phyloP scores from a whole-genome alignment of 2,113 vertebrate genomes.

The Eulemur rufifrons region DNA sequence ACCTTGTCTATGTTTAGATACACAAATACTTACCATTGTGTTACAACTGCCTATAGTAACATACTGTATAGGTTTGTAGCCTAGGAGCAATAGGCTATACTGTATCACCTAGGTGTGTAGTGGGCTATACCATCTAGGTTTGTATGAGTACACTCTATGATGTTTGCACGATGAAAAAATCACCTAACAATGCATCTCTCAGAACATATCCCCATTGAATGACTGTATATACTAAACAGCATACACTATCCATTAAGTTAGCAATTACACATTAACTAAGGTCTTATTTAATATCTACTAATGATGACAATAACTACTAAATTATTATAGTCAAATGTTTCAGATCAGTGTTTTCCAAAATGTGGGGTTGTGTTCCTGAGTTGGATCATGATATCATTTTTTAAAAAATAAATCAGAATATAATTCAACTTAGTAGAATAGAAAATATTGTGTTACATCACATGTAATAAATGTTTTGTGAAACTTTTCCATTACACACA shows the following conservation, averaged over 20 bases:
- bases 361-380: not conserved
- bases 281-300: not conserved
- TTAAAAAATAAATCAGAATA: not conserved
- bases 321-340: not conserved
- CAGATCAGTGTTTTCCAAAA: not conserved
- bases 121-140: not conserved
- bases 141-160: not conserved
- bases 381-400: not conserved
- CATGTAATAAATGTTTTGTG: not conserved
- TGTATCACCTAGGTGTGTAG: not conserved
- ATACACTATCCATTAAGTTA: not conserved
- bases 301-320: not conserved
- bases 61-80: not conserved
- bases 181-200: not conserved
- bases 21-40: not conserved
- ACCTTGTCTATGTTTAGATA: not conserved
- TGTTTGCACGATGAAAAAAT: not conserved
- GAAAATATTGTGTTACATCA: not conserved
- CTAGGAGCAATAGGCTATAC: not conserved
- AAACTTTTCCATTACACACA: not conserved
- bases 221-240: not conserved
- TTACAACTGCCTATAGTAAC: not conserved
- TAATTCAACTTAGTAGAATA: not conserved
- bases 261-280: not conserved
- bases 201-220: not conserved